Percentiles rank a stretch among this genome's conserved stretches.
Conservation (phyloP, 2,113 vertebrate genomes). For the Leptobrachium ailaonicum region DNA sequence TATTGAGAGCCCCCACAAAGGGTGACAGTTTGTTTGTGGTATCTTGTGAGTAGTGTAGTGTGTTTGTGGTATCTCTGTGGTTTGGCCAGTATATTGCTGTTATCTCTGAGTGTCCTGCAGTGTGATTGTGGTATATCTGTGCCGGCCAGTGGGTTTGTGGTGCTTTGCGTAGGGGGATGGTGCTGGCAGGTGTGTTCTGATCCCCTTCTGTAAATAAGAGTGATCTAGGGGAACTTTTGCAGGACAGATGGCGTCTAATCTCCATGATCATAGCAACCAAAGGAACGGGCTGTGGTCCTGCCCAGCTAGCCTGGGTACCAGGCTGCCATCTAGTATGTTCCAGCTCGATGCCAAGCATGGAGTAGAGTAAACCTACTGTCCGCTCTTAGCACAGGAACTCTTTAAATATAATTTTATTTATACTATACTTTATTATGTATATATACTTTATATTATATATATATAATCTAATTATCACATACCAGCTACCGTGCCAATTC, state of each 20-base stretch:
- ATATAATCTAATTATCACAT: too few relatives aligned
- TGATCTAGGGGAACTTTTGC: neutral
- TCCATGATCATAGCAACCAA: constrained; percentile 27
- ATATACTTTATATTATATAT: too few relatives aligned
- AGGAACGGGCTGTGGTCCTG: too few relatives aligned
- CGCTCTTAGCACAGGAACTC: too few relatives aligned
- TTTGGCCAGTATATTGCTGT: neutral
- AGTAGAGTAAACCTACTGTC: too few relatives aligned
- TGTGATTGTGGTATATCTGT: neutral
- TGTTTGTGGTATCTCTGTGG: neutral
- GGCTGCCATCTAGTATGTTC: neutral
- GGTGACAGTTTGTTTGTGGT: too few relatives aligned
- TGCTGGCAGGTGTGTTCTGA: constrained; percentile 11
- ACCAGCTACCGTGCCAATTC: too few relatives aligned
- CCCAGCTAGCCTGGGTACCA: neutral
- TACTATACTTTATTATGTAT: too few relatives aligned
- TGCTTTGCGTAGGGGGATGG: neutral
- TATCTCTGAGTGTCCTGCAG: neutral
- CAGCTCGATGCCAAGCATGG: neutral
- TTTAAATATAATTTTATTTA: too few relatives aligned
- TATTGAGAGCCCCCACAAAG: too few relatives aligned
- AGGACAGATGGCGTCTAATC: constrained; percentile 34
- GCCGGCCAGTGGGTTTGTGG: neutral
- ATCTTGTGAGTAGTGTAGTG: too few relatives aligned
- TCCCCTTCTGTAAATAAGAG: constrained; percentile 9